phyloP scores from a whole-genome alignment of 2,888 invertebrate genomes.

The Melikaiella ostensackeni region DNA sequence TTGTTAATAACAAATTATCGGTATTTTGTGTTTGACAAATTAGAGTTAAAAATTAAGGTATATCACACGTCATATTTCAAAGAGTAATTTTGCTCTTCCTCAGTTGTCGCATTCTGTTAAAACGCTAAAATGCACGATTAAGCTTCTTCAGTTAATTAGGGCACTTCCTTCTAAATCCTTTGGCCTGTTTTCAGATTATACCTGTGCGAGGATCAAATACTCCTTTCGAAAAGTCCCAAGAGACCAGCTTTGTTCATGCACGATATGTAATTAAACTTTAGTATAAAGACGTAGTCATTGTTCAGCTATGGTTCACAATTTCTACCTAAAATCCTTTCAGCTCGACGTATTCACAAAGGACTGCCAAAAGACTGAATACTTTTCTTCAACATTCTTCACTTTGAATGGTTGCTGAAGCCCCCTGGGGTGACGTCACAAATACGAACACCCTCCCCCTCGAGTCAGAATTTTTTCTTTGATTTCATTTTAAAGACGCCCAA shows the following conservation, averaged over 20 bases:
- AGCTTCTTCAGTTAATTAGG: slow-evolving; percentile 33
- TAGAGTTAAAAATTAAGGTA: background rate
- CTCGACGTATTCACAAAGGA: background rate
- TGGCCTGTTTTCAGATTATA: slow-evolving; percentile 9
- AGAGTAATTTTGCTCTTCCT: background rate
- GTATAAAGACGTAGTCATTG: slow-evolving; percentile 18
- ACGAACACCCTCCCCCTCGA: too few relatives aligned
- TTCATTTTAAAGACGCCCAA: too few relatives aligned
- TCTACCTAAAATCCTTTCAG: background rate
- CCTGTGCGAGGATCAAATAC: slow-evolving; percentile 20
- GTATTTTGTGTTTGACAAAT: background rate
- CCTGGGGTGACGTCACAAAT: too few relatives aligned
- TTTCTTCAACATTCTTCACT: background rate
- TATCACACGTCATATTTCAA: background rate
- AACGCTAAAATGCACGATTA: slow-evolving; percentile 13
- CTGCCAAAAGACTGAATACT: background rate
- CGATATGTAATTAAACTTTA: slow-evolving; percentile 38
- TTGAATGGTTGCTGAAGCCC: background rate
- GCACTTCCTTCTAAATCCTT: slow-evolving; percentile 15
- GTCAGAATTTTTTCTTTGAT: too few relatives aligned
- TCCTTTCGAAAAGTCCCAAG: slow-evolving; percentile 19
- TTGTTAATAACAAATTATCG: too few relatives aligned
- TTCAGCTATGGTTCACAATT: slow-evolving; percentile 2
- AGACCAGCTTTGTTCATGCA: slow-evolving; percentile 12
- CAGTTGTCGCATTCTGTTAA: background rate